Evolutionary conservation across 2,113 vertebrate genomes (phyloP), one percentile per base, ranked within the genome.

Genomic region (Dipodomys ordii): DNA sequence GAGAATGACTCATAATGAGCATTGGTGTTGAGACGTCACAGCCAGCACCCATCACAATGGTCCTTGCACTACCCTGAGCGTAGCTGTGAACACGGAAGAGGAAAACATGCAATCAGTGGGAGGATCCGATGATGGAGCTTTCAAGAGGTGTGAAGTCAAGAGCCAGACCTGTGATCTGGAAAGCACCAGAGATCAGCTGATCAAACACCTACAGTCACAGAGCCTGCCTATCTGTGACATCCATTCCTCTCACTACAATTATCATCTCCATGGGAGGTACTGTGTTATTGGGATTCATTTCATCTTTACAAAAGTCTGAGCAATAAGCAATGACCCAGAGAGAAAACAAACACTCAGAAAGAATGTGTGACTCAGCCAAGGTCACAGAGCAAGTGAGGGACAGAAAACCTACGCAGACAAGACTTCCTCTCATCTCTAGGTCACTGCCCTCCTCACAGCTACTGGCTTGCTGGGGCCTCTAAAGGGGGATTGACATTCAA

Each of bases 321-420:
- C 28, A 67, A n/a, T 6, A 80, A 49, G 8, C 77, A 64, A 44
- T 35, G 80, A 44, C 10, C 27, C 53, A 67, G 13, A 35, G 22
- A 53, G 53, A 72, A 91, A 80, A 27, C 13, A 60, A 90, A 74
- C 53, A 22, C 65, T 88, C 16, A 87, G 49, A 46, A 94, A 88
- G 57, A 92, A 53, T 2, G 49, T 53, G 25, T 71, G 27, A 64
- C 23, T 20, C 87, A 18, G 13, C 13, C 67, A 67, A 84, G 73
- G 49, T 44, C n/a, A 39, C n/a, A 76, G 60, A 83, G 53, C 35
- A 65, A 39, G 9, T 15, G 39, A 88, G 27, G 57, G 46, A 23
- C 22, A 85, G 19, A 72, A 8, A 44, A 81, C 53, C 8, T 23
- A 35, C 7, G 4, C 7, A 28, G 18, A 4, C 32, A 93, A 44